phyloP scores from a whole-genome alignment of 2,888 invertebrate genomes.

The Phyto melanocephala region DNA sequence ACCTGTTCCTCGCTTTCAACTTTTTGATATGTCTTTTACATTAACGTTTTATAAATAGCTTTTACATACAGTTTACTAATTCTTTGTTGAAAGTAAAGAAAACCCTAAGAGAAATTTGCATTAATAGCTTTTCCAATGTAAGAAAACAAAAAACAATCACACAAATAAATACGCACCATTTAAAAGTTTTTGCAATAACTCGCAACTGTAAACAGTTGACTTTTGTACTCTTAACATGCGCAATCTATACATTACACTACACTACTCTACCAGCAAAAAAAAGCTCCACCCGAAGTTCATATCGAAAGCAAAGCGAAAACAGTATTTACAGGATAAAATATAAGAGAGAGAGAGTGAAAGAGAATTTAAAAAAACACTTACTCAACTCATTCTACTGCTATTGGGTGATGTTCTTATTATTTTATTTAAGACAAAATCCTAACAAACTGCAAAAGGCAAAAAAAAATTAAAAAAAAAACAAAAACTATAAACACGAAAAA shows the following conservation, averaged over 20 bases:
- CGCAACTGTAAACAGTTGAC: slow-evolving; percentile 37
- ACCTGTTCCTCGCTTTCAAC: too few relatives aligned
- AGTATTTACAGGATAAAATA: not conserved
- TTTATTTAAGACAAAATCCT: slow-evolving; percentile 17
- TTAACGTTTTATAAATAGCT: not conserved
- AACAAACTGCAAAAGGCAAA: not conserved
- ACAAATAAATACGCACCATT: slow-evolving; percentile 4
- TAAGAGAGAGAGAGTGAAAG: not conserved
- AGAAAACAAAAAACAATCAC: not conserved
- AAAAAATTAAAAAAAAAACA: not conserved
- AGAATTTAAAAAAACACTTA: slow-evolving; percentile 5
- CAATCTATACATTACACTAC: slow-evolving; percentile 11
- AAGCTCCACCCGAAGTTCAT: slow-evolving; percentile 58
- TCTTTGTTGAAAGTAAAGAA: not conserved
- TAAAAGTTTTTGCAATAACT: slow-evolving; percentile 22
- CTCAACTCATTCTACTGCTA: slow-evolving; percentile 56
- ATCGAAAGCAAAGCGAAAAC: not conserved
- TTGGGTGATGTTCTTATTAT: slow-evolving; percentile 48
- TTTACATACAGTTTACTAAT: too few relatives aligned
- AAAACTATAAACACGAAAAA: slow-evolving; percentile 14
- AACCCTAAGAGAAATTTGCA: not conserved
- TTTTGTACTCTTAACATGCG: slow-evolving; percentile 38
- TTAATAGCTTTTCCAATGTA: not conserved
- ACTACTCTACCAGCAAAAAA: not conserved
- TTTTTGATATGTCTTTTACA: too few relatives aligned